A percentile compares a stretch with the other conserved stretches of the same genome.
phyloP scores from a whole-genome alignment of 2,888 invertebrate genomes.

The Temnothorax rugatulus region DNA sequence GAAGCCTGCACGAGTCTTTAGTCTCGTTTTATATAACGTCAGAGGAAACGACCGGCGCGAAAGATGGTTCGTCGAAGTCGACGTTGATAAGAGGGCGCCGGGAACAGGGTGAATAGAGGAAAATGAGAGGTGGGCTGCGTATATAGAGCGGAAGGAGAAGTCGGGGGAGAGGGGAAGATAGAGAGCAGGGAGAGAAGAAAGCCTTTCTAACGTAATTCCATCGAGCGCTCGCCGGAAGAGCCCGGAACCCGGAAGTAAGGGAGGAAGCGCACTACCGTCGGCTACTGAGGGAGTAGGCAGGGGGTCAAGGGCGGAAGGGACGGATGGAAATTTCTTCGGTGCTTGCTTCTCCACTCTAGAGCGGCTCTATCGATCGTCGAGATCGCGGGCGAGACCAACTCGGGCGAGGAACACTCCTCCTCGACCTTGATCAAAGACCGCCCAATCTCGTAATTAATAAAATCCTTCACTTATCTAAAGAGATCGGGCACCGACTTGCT shows the following conservation, averaged over 20 bases:
- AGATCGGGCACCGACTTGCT: background rate
- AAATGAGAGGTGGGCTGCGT: slow-evolving; percentile 64
- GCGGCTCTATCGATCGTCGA: slow-evolving; percentile 78
- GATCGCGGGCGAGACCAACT: slow-evolving; percentile 67
- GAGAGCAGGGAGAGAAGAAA: slow-evolving; percentile 63
- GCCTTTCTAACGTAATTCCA: slow-evolving; percentile 77
- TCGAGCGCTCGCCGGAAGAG: slow-evolving; percentile 80
- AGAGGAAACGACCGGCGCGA: slow-evolving; percentile 35
- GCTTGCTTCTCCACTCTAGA: slow-evolving; percentile 54
- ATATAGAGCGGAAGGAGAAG: slow-evolving; percentile 50
- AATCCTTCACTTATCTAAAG: background rate
- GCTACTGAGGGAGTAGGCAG: background rate
- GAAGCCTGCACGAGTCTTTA: background rate
- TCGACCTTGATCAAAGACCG: slow-evolving; percentile 30
- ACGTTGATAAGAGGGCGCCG: slow-evolving; percentile 60
- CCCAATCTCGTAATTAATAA: slow-evolving; percentile 11
- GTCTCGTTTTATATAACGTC: slow-evolving; percentile 37
- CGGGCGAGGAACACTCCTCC: slow-evolving; percentile 13
- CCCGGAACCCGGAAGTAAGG: slow-evolving; percentile 82
- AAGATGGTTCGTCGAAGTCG: slow-evolving; percentile 46
- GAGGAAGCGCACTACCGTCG: slow-evolving; percentile 77
- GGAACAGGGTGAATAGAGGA: slow-evolving; percentile 57
- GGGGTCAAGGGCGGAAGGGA: slow-evolving; percentile 61
- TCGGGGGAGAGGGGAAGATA: slow-evolving; percentile 30
- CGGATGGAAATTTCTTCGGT: slow-evolving; percentile 72